Evolutionary conservation across 2,888 invertebrate genomes (phyloP), one percentile per base, ranked within the genome.

Genomic region (Protophormia terraenovae): DNA sequence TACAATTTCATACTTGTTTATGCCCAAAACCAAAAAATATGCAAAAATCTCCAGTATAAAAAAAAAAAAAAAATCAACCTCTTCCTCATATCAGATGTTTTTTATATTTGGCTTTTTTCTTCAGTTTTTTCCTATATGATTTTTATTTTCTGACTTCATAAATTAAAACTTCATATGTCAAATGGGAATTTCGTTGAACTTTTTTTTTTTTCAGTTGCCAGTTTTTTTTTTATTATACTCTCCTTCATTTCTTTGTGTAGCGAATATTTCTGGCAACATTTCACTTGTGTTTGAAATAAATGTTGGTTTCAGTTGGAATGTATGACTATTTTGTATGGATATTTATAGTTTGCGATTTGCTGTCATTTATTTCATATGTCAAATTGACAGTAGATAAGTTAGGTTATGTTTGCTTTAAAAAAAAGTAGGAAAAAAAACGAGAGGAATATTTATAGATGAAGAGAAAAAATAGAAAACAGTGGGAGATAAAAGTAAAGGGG

Each of bases 141-240:
- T 76, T 78, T 64, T 62, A 50, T 71, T 6, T 29, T 47, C 50
- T 53, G 58, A 86, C 81, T 87, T 87, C 86, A 87, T 87, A 87
- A 87, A 87, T 87, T 87, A 87, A 87, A 87, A 86, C 82, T 84
- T 87, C 87, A 86, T 84, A 82, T 86, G 86, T 87, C 87, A 87
- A 82, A 84, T 83, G 73, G 73, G 77, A 83, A 78, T 69, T 75
- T 73, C n/a, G 71, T 55, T 24, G 38, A 29, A 45, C 55, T 67
- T 64, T 55, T 58, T 22, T 50, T 55, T 27, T 72, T 72, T 50
- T 53, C n/a, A n/a, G n/a, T 41, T 41, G 4, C 14, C 7, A 24
- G 50, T 41, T 35, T 53, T 64, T 73, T 66, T 55, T 60, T 38
- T 58, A 73, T 64, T 79, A 83, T 87, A 82, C 87, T 84, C 86